Evolutionary conservation across 2,888 invertebrate species (phyloP).

Genomic region (Invenusta paracnida): DNA sequence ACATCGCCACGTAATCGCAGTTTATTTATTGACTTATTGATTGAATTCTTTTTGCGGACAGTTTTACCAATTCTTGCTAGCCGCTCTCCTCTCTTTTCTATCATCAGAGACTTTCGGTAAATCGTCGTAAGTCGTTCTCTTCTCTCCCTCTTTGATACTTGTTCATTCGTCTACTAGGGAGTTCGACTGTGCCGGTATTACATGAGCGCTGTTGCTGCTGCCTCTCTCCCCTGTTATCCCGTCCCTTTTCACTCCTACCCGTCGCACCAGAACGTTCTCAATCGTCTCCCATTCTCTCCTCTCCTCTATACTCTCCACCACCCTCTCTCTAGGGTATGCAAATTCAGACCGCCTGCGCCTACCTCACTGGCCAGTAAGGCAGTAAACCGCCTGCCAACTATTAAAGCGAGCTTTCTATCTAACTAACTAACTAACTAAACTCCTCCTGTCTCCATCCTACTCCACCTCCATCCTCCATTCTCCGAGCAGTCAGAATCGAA

Average conservation of each 20-base stretch:
- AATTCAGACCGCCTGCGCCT: background rate
- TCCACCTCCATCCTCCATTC: too few species aligned
- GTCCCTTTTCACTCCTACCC: background rate
- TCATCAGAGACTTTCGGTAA: background rate
- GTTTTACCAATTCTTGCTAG: background rate
- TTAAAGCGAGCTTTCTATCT: too few species aligned
- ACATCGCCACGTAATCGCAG: background rate
- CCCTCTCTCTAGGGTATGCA: background rate
- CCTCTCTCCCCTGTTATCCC: background rate
- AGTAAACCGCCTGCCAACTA: too few species aligned
- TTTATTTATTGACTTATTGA: background rate
- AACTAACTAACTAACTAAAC: too few species aligned
- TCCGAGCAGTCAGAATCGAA: too few species aligned
- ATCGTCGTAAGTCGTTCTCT: background rate
- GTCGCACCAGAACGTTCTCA: background rate
- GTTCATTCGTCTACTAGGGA: too few species aligned
- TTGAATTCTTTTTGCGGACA: background rate
- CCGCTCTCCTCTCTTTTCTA: background rate
- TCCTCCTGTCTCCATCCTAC: too few species aligned
- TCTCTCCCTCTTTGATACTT: too few species aligned
- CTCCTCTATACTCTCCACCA: too few species aligned
- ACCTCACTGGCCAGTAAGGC: too few species aligned
- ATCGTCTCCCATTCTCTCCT: background rate
- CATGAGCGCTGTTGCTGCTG: background rate
- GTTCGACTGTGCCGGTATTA: background rate